Conservation (phyloP, 2,797 vertebrate species). For the Labeo calbasu region DNA sequence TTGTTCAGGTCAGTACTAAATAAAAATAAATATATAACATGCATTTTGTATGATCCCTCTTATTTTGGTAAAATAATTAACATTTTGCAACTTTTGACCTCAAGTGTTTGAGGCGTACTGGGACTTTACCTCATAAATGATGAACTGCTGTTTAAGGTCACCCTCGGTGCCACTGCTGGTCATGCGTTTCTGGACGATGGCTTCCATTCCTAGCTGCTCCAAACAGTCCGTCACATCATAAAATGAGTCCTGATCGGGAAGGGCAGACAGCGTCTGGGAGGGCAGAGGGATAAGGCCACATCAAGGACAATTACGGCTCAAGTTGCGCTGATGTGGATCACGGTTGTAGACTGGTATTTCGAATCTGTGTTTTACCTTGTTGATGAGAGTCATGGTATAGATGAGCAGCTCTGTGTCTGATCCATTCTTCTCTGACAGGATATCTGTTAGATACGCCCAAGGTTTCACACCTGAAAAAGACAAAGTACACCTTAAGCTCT, state of each 20-base stretch:
- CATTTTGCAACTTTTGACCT: too few species aligned
- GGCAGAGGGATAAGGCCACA: slow-evolving; percentile 29
- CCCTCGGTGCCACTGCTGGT: slow-evolving; percentile 78
- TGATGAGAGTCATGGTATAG: slow-evolving; percentile 90
- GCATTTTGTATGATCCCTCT: too few species aligned
- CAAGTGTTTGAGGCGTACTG: not conserved
- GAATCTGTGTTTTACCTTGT: slow-evolving; percentile 81
- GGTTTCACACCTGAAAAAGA: slow-evolving; percentile 75
- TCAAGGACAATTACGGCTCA: not conserved
- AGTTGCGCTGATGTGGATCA: not conserved
- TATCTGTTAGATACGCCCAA: slow-evolving; percentile 85
- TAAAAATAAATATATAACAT: too few species aligned
- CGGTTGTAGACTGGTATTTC: not conserved
- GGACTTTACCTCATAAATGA: slow-evolving; percentile 84
- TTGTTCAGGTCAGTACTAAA: too few species aligned
- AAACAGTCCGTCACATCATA: slow-evolving; percentile 91
- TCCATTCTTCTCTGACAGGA: slow-evolving; percentile 87
- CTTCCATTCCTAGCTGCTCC: slow-evolving; percentile 91
- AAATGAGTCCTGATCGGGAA: slow-evolving; percentile 95
- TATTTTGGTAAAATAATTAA: too few species aligned
- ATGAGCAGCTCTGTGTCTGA: slow-evolving; percentile 88
- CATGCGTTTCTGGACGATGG: slow-evolving; percentile 83
- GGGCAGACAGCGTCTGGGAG: slow-evolving; percentile 83
- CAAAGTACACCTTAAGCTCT: not conserved
- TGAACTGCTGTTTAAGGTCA: slow-evolving; percentile 86